These are phyloP conservation scores for Lota lota DNA, from an alignment of 2,113 vertebrate genomes.

Conservation along the genomic window DNA sequence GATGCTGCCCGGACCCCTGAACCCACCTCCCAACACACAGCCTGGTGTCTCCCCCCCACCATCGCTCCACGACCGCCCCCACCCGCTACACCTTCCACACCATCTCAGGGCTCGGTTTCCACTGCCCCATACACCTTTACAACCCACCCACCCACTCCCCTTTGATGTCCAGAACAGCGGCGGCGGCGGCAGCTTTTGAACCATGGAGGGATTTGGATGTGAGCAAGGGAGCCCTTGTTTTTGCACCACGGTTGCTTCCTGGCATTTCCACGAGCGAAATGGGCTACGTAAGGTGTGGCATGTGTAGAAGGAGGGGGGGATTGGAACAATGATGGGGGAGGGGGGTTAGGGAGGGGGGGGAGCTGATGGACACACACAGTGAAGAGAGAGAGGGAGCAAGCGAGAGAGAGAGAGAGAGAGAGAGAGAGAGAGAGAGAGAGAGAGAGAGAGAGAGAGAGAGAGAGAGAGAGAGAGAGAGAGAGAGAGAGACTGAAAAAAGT, in stretches of 20 bases:
- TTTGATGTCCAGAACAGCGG: conserved; percentile 77
- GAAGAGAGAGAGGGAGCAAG: conserved; percentile 13
- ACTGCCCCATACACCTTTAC: conserved; percentile 36
- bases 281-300: too few species aligned
- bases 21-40: conserved; percentile 53
- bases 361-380: conserved; percentile 66
- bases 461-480: conserved; percentile 9
- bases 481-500: conserved; percentile 25
- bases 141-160: conserved; percentile 49
- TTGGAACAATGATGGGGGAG: conserved; percentile 79
- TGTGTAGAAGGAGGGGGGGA: conserved; percentile 50
- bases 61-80: conserved; percentile 16
- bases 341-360: conserved; percentile 69
- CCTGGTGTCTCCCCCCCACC: conserved; percentile 28
- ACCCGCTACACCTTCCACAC: neutral
- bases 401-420: conserved; percentile 3
- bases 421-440: neutral
- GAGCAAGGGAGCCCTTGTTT: conserved; percentile 54
- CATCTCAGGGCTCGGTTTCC: conserved; percentile 35
- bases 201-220: too few species aligned
- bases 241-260: conserved; percentile 39
- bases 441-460: conserved; percentile 11
- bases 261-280: too few species aligned
- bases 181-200: conserved; percentile 28
- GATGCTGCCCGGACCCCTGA: conserved; percentile 53